Percentiles rank a stretch among this genome's conserved stretches.
These are phyloP conservation scores for Crioceris asparagi DNA, from an alignment of 2,888 invertebrate genomes.

Conservation along the genomic window DNA sequence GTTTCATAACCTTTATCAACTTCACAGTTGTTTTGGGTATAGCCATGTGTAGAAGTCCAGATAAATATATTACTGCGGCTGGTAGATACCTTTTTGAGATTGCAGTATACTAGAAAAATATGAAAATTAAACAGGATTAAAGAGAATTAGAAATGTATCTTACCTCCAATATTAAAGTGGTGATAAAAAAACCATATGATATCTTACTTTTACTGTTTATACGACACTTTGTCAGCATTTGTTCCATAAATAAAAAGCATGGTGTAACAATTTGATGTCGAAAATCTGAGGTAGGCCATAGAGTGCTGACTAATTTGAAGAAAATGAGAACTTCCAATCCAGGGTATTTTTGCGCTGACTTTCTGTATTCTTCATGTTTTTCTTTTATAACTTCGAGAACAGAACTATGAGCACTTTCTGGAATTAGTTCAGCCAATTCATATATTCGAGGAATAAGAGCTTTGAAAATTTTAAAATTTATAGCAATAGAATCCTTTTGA, in stretches of 20 bases:
- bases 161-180: constrained; percentile 63
- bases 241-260: constrained; percentile 69
- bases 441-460: constrained; percentile 45
- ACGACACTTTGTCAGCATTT: constrained; percentile 57
- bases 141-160: constrained; percentile 9
- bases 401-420: constrained; percentile 54
- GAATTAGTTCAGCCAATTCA: constrained; percentile 62
- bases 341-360: constrained; percentile 50
- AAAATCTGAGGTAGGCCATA: constrained; percentile 87
- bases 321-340: constrained; percentile 62
- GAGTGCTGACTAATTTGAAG: constrained; percentile 66
- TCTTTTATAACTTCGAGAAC: constrained; percentile 61
- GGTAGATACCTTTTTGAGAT: constrained; percentile 75
- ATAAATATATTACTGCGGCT: constrained; percentile 66
- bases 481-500: constrained; percentile 35
- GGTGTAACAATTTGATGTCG: constrained; percentile 84
- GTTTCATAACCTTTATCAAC: constrained; percentile 53
- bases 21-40: constrained; percentile 51
- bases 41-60: constrained; percentile 63
- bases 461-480: constrained; percentile 50
- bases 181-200: constrained; percentile 66
- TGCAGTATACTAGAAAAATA: constrained; percentile 55
- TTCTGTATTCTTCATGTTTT: constrained; percentile 55
- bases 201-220: constrained; percentile 57
- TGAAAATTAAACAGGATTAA: constrained; percentile 1